phyloP scores from a whole-genome alignment of 2,888 invertebrate genomes.

The Phalera bucephala region DNA sequence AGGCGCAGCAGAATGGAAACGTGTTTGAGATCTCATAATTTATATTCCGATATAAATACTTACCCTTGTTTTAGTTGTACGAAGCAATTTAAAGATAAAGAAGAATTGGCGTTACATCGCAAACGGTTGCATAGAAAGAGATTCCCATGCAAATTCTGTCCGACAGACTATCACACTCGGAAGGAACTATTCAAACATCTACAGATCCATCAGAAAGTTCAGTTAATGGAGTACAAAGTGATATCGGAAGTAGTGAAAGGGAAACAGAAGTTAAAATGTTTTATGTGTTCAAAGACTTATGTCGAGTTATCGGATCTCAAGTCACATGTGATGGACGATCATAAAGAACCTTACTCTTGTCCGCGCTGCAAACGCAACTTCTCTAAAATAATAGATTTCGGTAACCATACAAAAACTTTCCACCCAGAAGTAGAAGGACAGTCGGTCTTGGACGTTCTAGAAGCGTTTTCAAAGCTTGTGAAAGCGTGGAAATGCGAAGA shows the following conservation, averaged over 20 bases:
- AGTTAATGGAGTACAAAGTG: slow-evolving; percentile 73
- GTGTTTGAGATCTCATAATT: slow-evolving; percentile 63
- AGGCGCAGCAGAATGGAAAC: slow-evolving; percentile 68
- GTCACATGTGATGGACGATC: slow-evolving; percentile 69
- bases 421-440: slow-evolving; percentile 69
- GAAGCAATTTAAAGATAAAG: slow-evolving; percentile 61
- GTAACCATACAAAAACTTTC: slow-evolving; percentile 61
- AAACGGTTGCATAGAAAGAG: slow-evolving; percentile 63
- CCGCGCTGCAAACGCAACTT: slow-evolving; percentile 60
- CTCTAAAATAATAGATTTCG: slow-evolving; percentile 65
- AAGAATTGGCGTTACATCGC: slow-evolving; percentile 57
- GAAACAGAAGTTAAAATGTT: slow-evolving; percentile 65
- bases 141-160: slow-evolving; percentile 74
- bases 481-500: slow-evolving; percentile 79
- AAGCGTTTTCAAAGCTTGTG: slow-evolving; percentile 67
- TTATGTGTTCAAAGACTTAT: slow-evolving; percentile 64
- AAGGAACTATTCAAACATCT: slow-evolving; percentile 73
- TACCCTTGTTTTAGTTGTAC: slow-evolving; percentile 60
- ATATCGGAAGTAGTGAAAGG: slow-evolving; percentile 69
- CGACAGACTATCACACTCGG: slow-evolving; percentile 68
- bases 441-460: slow-evolving; percentile 65
- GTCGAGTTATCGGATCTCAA: slow-evolving; percentile 63
- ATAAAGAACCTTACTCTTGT: slow-evolving; percentile 65
- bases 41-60: slow-evolving; percentile 39
- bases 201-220: slow-evolving; percentile 70